Evolutionary conservation across 2,797 vertebrate species (phyloP), one percentile per base, ranked within the genome.

Genomic region (Threskiornis aethiopicus): DNA sequence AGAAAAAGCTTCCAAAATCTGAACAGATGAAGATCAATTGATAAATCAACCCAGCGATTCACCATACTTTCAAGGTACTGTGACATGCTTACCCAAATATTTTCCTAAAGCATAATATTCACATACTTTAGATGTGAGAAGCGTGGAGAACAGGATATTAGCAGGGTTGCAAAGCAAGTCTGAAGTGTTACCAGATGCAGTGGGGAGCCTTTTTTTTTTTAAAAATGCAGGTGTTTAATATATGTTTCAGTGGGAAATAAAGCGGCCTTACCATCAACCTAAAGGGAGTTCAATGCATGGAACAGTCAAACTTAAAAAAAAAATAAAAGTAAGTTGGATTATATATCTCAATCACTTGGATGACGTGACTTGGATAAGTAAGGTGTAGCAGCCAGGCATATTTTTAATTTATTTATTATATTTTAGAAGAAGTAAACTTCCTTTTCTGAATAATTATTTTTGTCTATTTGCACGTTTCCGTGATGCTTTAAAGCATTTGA

Each of bases 21-120:
- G 79, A 96, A 93, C 98, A 97, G 96, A 98, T 98, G 98, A 98
- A 97, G 98, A 97, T 95, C 92, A 95, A 95, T 96, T 98, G 95
- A 93, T 98, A 96, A 97, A 97, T 59, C 55, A 31, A 96, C 97
- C 84, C 87, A 94, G 89, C 82, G 79, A 97, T 97, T 97, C 97
- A 96, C 89, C 97, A 95, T 93, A 96, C 83, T 92, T 96, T 96
- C 86, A 97, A 97, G 97, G 97, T 98, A 98, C 94, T 91, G 97
- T 97, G 94, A 84, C 51, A 41, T 80, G 58, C 93, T 96, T 92
- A 86, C 72, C 77, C 72, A 76, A 75, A 65, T 93, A 88, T 93
- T 96, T 96, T 96, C 80, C 76, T 96, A 93, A 78, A 93, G 76
- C 57, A 4, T 92, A 57, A 67, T 87, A 91, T 84, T 93, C 83